Percentiles rank a stretch among this genome's conserved stretches.
phyloP scores from a whole-genome alignment of 2,113 vertebrate species.

The Nyctereutes procyonoides region DNA sequence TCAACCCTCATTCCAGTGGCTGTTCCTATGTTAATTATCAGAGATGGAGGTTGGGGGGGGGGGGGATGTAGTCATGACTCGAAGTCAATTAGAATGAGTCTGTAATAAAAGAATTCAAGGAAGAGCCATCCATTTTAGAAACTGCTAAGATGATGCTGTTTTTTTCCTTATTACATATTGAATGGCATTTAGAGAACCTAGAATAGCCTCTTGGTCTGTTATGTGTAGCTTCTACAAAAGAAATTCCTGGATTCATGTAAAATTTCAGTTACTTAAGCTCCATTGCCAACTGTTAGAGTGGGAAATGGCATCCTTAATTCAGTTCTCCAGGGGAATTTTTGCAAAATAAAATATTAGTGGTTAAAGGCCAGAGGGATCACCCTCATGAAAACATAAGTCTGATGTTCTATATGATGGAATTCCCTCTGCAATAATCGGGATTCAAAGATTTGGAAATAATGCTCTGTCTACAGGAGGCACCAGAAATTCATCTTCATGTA shows the following conservation, averaged over 20 bases:
- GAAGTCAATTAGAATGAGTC: neutral
- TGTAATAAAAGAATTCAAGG: constrained; percentile 29
- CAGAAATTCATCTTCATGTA: constrained; percentile 10
- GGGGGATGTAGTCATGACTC: neutral
- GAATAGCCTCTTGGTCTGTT: neutral
- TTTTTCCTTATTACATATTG: neutral
- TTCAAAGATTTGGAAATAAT: neutral
- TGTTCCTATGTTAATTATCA: neutral
- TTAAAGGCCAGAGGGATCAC: neutral
- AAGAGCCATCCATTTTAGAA: neutral
- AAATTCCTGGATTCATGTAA: neutral
- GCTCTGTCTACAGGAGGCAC: neutral
- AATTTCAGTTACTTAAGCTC: neutral
- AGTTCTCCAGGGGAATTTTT: neutral
- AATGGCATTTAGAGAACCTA: neutral
- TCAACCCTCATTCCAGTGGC: neutral
- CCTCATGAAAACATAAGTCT: neutral
- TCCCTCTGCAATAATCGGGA: neutral
- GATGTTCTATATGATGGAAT: neutral
- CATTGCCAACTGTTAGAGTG: neutral
- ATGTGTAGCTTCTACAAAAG: neutral
- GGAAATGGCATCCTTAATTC: neutral
- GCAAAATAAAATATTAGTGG: neutral
- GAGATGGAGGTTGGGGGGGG: neutral
- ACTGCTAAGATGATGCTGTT: neutral